phyloP scores from a whole-genome alignment of 2,113 vertebrate genomes.

The Paracanthobrama guichenoti region DNA sequence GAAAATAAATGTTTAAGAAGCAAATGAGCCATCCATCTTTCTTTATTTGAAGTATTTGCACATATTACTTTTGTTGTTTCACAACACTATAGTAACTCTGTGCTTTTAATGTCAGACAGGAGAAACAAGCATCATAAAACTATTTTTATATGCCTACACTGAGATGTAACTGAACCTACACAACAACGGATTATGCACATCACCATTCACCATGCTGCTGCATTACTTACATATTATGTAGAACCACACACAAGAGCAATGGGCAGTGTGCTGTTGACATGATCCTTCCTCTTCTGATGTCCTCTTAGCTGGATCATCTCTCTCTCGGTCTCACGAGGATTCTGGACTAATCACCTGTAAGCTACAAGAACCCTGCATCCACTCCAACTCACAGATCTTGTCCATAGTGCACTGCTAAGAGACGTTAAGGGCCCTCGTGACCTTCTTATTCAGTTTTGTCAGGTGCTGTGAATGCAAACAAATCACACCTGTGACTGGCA shows the following conservation, averaged over 20 bases:
- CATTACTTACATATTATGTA: background rate
- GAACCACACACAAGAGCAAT: background rate
- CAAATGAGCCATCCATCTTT: background rate
- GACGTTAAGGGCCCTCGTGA: background rate
- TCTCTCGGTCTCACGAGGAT: constrained; percentile 17
- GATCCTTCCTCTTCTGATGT: constrained; percentile 9
- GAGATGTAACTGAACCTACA: background rate
- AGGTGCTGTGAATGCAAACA: background rate
- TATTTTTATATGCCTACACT: background rate
- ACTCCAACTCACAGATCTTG: constrained; percentile 1
- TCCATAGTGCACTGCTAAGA: background rate
- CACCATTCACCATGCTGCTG: background rate
- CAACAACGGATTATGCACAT: background rate
- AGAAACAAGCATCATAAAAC: background rate
- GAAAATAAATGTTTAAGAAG: background rate
- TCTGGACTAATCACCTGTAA: constrained; percentile 31
- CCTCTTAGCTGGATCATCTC: constrained; percentile 6
- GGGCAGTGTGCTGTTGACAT: background rate
- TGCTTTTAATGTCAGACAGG: background rate
- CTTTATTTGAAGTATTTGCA: background rate
- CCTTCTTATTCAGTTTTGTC: background rate
- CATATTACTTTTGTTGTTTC: background rate
- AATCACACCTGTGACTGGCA: background rate
- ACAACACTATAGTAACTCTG: background rate
- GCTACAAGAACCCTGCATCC: constrained; percentile 17